Conservation (phyloP, 2,113 vertebrate species). For the Heterotis niloticus region DNA sequence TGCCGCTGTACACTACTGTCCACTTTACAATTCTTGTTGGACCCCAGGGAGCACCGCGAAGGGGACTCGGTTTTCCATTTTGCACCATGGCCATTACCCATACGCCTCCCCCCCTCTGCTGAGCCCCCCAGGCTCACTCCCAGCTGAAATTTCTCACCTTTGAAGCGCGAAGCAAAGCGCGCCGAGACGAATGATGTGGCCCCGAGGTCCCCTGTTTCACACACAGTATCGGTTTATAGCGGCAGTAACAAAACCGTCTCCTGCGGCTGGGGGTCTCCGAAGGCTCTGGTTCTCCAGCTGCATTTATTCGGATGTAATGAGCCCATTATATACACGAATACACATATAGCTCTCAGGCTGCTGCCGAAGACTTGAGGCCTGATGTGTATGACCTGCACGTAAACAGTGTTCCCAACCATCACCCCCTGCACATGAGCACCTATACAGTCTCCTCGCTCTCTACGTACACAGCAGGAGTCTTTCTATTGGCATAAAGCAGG, state of each 20-base stretch:
- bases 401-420: background rate
- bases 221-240: background rate
- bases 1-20: no score
- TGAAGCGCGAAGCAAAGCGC: background rate
- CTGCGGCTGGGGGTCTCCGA: background rate
- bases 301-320: slow-evolving; percentile 7
- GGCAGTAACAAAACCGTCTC: background rate
- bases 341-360: background rate
- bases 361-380: background rate
- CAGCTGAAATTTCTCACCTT: slow-evolving; percentile 10
- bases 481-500: no score
- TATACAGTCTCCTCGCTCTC: no score
- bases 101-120: background rate
- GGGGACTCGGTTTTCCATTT: no score
- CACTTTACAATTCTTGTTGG: no score
- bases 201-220: background rate
- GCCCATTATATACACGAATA: background rate
- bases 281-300: background rate
- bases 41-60: no score
- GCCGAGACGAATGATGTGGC: background rate
- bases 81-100: no score
- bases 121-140: background rate
- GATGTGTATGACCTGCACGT: no score
- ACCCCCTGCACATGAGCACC: background rate
- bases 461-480: no score